A percentile compares a stretch with the other conserved stretches of the same genome.
Evolutionary conservation across 2,797 vertebrate genomes (phyloP).

Genomic region (Hapalemur alaotrensis): DNA sequence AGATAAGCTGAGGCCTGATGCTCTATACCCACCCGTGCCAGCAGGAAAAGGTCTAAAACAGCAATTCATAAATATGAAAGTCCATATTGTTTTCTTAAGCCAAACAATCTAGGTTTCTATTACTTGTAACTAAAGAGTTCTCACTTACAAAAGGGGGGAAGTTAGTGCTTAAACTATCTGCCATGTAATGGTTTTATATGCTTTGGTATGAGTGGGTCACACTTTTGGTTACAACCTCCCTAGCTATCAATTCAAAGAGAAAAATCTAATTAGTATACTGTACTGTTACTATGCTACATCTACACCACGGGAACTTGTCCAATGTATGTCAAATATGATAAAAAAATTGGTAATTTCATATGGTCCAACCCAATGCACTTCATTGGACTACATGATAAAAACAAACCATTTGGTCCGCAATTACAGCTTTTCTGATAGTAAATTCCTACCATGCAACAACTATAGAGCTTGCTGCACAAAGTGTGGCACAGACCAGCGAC

Average conservation of each 20-base stretch:
- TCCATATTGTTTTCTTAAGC: background rate
- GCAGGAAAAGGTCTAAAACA: background rate
- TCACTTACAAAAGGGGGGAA: background rate
- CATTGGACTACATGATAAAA: background rate
- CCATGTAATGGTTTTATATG: background rate
- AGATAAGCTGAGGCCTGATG: background rate
- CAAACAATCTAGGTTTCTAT: background rate
- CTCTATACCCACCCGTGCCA: background rate
- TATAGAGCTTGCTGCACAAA: background rate
- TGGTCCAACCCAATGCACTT: background rate
- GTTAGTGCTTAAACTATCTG: background rate
- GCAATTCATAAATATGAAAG: background rate
- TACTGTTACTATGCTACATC: background rate
- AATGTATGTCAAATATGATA: background rate
- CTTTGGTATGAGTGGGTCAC: background rate
- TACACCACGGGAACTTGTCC: background rate
- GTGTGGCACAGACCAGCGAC: background rate
- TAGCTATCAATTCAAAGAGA: background rate
- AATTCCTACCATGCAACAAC: background rate
- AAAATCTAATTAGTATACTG: background rate
- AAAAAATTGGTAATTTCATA: background rate
- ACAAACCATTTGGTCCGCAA: background rate
- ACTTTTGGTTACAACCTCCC: background rate
- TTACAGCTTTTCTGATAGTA: background rate
- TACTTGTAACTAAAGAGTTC: background rate